Base-by-base conservation (phyloP, 2,113 vertebrate species). In the Trichomycterus rosablanca region DNA sequence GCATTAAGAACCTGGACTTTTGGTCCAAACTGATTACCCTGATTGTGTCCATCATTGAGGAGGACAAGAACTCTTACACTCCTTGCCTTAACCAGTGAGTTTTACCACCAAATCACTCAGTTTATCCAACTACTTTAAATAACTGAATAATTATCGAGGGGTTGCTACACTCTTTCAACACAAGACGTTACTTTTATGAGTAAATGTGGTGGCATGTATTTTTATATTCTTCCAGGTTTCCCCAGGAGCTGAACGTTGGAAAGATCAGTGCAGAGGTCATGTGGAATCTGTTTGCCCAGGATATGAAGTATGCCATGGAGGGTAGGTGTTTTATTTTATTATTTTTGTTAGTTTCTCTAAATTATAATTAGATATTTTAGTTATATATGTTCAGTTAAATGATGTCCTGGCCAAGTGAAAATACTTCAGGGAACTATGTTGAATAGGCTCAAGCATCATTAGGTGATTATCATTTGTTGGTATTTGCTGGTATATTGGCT, bases 221-320 rank as follows among this genome's bases (percentile, higher is more conserved):
- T 43, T 60, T 3, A 56, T 35, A 28, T 71, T 34, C 19, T 19
- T 59, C 12, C 76, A 95, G 93, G 78, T 95, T 95, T 76, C 93
- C 92, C 16, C 93, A 95, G 76, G 93, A 95, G 32, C 84, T 99
- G 57, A 99, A 98, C 0, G 96, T 98, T 69, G 96, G 96, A 39
- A 99, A 98, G 82, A 99, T 99, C 81, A 99, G 96, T 0, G 95
- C 96, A 0, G 96, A 99, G 75, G 96, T 98, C 59, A 99, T 99
- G 96, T 99, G 96, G 96, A 98, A 94, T 71, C 87, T 97, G 70
- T 99, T 99, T 79, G 95, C 96, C 76, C 96, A 99, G 76, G 96
- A 99, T 78, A 99, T 99, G 96, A 99, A 94, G 81, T 98, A 99
- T 0, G 96, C 96, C 0, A 97, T 98, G 95, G 96, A 98, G 80